Percentiles rank a stretch among this genome's conserved stretches.
Conservation (phyloP, 2,797 vertebrate species). For the Lutjanus campechanus region DNA sequence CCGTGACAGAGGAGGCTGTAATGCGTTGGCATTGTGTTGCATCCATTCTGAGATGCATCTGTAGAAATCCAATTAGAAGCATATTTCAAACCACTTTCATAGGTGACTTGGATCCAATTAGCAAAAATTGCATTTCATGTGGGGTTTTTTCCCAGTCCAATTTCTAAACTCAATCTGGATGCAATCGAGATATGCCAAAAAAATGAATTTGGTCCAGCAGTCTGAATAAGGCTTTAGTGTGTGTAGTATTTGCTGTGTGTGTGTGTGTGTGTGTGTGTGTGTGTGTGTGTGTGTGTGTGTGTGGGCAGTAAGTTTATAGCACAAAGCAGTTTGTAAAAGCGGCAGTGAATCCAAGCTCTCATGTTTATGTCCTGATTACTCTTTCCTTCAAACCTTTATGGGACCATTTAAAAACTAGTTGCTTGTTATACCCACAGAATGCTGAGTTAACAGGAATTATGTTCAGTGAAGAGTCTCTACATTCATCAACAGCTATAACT, state of each 20-base stretch:
- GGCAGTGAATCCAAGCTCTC: constrained; percentile 40
- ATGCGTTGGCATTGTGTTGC: no score
- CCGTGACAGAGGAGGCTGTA: no score
- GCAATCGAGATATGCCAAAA: no score
- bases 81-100: no score
- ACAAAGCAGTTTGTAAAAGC: constrained; percentile 32
- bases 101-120: no score
- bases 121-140: no score
- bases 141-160: no score
- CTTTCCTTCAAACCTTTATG: constrained; percentile 50
- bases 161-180: no score
- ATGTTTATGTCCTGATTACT: constrained; percentile 45
- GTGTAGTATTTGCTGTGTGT: not conserved
- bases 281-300: constrained; percentile 6
- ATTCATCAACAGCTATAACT: not conserved
- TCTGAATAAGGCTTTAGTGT: no score
- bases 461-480: not conserved
- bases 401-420: constrained; percentile 31
- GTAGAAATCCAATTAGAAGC: no score
- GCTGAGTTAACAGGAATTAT: constrained; percentile 21
- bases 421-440: constrained; percentile 25
- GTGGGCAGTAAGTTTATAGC: constrained; percentile 25
- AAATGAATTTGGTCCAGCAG: no score
- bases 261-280: not conserved
- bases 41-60: no score